Base-by-base conservation (phyloP, 2,113 vertebrate species). In the Pitta sordida region DNA sequence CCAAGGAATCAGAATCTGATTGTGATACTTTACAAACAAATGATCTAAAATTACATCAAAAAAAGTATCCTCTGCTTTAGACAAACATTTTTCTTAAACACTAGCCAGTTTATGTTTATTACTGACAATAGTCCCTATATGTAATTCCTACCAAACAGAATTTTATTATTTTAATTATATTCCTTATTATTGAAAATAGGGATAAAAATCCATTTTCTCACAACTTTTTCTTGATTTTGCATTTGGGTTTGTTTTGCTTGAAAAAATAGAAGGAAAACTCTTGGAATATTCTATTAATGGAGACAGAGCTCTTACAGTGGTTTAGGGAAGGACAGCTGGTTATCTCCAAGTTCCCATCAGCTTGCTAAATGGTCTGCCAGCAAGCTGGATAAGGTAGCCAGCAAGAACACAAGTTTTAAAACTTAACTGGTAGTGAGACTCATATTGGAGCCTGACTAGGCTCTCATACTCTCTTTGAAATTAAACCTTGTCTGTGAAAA, bases 61-160 rank as follows among this genome's bases (percentile, higher is more conserved):
- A 68, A 82, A 76, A 37, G 22, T 65, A 56, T 2, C 17, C 29
- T 70, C 10, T 43, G 10, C 18, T 91, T 29, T 65, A 88, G 46
- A 80, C 7, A 44, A 12, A 13, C 0, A 6, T 24, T 56, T 46
- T 58, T 41, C 82, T 88, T 46, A 12, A 10, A 27, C 0, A 0
- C 88, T 74, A 11, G 52, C 52, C 74, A 6, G 2, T 43, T 86
- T 65, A 43, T 80, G 26, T 77, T 77, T 77, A n/a, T 63, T 80
- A 74, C 43, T 77, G 13, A 30, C 0, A 0, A 7, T 51, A 63
- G 13, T 44, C 5, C 7, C 18, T 3, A 4, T 24, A 53, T 29
- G 5, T 36, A 49, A 2, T 53, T 75, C 3, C 19, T 29, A 37
- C 7, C 15, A 39, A 52, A 24, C 46, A 30, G 41, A 81, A 44